phyloP scores from a whole-genome alignment of 2,888 invertebrate species.

The Thumatha senex region DNA sequence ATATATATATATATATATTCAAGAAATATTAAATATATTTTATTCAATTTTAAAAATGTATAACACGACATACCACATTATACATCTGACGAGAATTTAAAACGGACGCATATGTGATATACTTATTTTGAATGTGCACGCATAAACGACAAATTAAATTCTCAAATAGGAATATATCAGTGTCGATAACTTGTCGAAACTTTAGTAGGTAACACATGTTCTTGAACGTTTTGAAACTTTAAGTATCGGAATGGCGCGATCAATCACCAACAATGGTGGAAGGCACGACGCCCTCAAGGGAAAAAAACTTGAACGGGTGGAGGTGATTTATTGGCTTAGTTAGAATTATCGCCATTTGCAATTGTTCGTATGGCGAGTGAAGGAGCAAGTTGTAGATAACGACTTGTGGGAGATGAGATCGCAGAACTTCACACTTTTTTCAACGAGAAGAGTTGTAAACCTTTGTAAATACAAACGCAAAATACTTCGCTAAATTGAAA shows the following conservation, averaged over 20 bases:
- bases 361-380: conserved; percentile 71
- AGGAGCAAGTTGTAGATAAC: conserved; percentile 73
- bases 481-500: no score
- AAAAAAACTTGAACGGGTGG: conserved; percentile 71
- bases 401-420: conserved; percentile 46
- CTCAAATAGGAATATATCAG: conserved; percentile 42
- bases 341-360: conserved; percentile 83
- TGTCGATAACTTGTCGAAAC: conserved; percentile 46
- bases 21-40: no score
- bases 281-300: conserved; percentile 67
- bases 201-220: conserved; percentile 66
- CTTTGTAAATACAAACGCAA: background rate
- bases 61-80: no score
- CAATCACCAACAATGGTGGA: conserved; percentile 73
- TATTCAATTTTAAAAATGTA: no score
- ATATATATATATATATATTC: no score
- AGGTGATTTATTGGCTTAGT: conserved; percentile 80
- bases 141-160: conserved; percentile 48
- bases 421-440: conserved; percentile 23
- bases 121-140: background rate
- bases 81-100: background rate
- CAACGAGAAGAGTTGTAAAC: conserved; percentile 1
- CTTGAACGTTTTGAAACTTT: conserved; percentile 53
- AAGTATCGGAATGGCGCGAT: conserved; percentile 66
- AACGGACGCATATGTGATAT: background rate